Evolutionary conservation across 37 sponge, comb jelly and placozoan species (phyloP), one percentile per base, ranked within the genome.

Genomic region (Aphrocallistes beatrix): DNA sequence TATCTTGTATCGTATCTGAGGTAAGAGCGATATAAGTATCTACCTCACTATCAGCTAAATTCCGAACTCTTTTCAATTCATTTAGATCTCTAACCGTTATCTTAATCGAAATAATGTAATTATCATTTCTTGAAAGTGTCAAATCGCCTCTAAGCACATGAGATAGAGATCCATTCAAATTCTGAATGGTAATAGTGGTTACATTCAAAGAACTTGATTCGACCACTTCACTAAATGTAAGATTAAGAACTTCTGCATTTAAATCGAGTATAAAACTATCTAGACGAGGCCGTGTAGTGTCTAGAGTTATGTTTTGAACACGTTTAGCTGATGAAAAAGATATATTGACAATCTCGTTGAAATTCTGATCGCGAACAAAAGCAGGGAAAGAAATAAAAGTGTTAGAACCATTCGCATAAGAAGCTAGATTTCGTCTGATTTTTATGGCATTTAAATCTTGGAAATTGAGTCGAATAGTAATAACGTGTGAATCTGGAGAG

Each of bases 401-500:
- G 86, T 50, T 91, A 0, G 96, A 91, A 37, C 82, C 82, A 30
- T 87, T 88, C 0, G 8, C n/a, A 34, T 51, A 30, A 0, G 90
- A 90, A 17, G 93, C 93, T 9, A 95, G 82, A 3, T 60, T 19
- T 17, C 85, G 37, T 0, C 94, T 81, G 51, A 93, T 89, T 84
- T 92, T 95, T 83, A 95, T 88, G 28, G 83, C 89, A 90, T 95
- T 95, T 39, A 95, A 75, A 82, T 95, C 96, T 25, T 36, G 75
- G 82, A 93, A 92, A 0, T 93, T 89, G 38, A 95, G 87, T 51
- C 83, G 86, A 21, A 95, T 89, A 8, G 82, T 85, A 0, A 95
- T 91, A 84, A 95, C 88, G 19, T 83, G 89, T 28, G 82, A 86
- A 69, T 95, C 96, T 39, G 37, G 83, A 81, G 75, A 19, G 25